Base-by-base conservation (phyloP, 1,140 invertebrate species). In the Ceratitis capitata region DNA sequence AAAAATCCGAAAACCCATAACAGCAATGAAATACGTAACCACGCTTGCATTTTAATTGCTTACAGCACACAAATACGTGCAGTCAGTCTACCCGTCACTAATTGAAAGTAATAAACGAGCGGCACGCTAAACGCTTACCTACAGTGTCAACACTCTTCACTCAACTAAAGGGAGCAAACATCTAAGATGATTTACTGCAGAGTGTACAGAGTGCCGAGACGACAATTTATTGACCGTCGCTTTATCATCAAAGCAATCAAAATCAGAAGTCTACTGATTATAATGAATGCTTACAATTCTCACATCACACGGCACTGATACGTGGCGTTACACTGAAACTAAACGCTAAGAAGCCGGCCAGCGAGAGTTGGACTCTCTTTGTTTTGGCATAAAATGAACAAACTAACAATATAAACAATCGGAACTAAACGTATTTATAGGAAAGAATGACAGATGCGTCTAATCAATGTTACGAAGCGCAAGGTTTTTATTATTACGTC, bases 1-100 rank as follows among this genome's bases (percentile, higher is more conserved):
- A 98, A 92, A 87, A 96, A 94, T 9, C 97, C 97, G 92, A 96
- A 97, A n/a, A 94, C 89, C 88, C 96, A 97, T 1, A 97, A 92
- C 12, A 97, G 90, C 3, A 95, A 87, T 2, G 95, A 95, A 61
- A 96, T 94, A 87, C 92, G 93, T 61, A 94, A 88, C 96, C 96
- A 96, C 78, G 92, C 89, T 92, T 93, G 87, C 94, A 94, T 94
- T 23, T 82, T 86, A 45, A 78, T 12, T 47, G 69, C n/a, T 7
- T 26, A 1, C 39, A n/a, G 39, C 42, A 19, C 69, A 42, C 69
- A 45, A 23, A 42, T 64, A n/a, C n/a, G n/a, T n/a, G n/a, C n/a
- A n/a, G n/a, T n/a, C n/a, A n/a, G 14, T 64, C 23, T n/a, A 3
- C 9, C 51, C 19, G 51, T 23, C 19, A 56, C n/a, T 56, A 23